These are phyloP conservation scores for Drosophila peninsularis DNA, from an alignment of 2,888 invertebrate genomes.

Conservation along the genomic window DNA sequence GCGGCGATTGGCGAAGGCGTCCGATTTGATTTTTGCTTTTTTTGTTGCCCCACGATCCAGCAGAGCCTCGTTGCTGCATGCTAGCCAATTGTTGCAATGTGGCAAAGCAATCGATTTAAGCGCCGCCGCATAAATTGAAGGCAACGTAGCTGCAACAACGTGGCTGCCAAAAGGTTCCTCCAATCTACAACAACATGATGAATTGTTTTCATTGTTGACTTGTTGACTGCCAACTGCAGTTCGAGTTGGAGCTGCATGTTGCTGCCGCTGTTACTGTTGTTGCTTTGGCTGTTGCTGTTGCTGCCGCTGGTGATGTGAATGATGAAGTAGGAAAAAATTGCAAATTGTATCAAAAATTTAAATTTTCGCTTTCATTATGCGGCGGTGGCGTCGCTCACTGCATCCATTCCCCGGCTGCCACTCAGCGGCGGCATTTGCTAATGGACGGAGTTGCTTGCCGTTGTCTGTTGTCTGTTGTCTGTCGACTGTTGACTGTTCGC, in stretches of 20 bases:
- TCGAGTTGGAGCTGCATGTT: conserved; percentile 27
- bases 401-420: conserved; percentile 43
- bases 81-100: conserved; percentile 76
- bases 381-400: conserved; percentile 45
- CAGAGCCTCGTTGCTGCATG: conserved; percentile 29
- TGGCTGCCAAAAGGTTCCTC: conserved; percentile 71
- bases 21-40: conserved; percentile 16
- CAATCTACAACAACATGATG: conserved; percentile 72
- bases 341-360: conserved; percentile 82
- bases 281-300: conserved; percentile 23
- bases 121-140: conserved; percentile 80
- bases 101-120: conserved; percentile 81
- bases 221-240: conserved; percentile 66
- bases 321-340: conserved; percentile 77
- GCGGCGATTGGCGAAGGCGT: conserved; percentile 56
- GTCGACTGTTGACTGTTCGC: conserved; percentile 4
- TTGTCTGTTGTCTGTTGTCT: conserved; percentile 8
- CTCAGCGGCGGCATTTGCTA: conserved; percentile 56
- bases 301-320: conserved; percentile 59
- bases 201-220: conserved; percentile 80
- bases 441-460: conserved; percentile 51
- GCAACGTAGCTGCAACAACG: conserved; percentile 45
- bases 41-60: conserved; percentile 35
- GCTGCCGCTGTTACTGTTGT: conserved; percentile 21
- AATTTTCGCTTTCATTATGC: conserved; percentile 82